These are phyloP conservation scores for Scolopax bukidnonensis DNA, from an alignment of 2,797 vertebrate genomes.

Conservation along the genomic window DNA sequence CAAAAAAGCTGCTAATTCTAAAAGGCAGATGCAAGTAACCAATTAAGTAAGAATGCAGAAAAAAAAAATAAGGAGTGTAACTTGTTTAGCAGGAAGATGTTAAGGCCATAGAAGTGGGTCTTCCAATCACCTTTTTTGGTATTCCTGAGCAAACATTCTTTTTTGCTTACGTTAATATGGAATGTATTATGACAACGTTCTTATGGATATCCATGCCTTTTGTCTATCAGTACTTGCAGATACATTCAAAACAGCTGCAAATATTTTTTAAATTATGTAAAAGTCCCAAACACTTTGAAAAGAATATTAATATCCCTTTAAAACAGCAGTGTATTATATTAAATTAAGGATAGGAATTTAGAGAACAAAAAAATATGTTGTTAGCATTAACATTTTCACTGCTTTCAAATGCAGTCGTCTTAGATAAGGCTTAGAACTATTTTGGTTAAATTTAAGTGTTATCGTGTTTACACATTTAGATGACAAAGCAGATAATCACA, in stretches of 20 bases:
- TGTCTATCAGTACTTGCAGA: constrained; percentile 73
- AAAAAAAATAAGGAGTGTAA: constrained; percentile 19
- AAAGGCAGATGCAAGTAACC: constrained; percentile 61
- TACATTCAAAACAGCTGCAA: constrained; percentile 77
- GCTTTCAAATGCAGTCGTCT: not conserved
- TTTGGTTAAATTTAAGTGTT: not conserved
- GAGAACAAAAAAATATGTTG: constrained; percentile 51
- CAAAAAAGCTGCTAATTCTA: constrained; percentile 56
- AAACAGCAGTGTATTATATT: constrained; percentile 66
- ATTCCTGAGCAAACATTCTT: constrained; percentile 73
- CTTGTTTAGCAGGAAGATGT: constrained; percentile 55
- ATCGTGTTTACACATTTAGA: constrained; percentile 52
- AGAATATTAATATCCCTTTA: constrained; percentile 71
- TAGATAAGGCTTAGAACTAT: constrained; percentile 42
- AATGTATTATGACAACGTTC: constrained; percentile 75
- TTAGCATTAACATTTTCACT: constrained; percentile 49
- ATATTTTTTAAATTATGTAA: constrained; percentile 78
- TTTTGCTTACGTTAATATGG: constrained; percentile 74
- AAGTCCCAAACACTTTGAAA: constrained; percentile 74
- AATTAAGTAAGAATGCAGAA: constrained; percentile 54
- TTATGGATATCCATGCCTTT: constrained; percentile 70
- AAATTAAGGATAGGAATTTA: constrained; percentile 67
- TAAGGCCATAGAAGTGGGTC: constrained; percentile 42
- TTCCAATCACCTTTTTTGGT: constrained; percentile 72
- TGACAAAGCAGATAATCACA: not conserved